These are phyloP conservation scores for Odobenus rosmarus DNA, from an alignment of 2,113 vertebrate genomes.

Conservation along the genomic window DNA sequence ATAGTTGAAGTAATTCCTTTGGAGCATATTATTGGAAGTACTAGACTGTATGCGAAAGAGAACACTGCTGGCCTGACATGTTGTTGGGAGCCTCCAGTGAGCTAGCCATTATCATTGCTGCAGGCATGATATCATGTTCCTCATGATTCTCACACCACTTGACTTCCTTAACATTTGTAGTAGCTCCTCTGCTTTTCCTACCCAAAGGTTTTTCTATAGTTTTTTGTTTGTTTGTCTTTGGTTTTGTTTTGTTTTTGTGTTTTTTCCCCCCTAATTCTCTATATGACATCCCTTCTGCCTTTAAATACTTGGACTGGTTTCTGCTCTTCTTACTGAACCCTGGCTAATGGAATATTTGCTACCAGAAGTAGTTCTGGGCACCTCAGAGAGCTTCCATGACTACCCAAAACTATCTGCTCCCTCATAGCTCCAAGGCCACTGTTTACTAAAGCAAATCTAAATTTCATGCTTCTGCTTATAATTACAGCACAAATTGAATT, in stretches of 20 bases:
- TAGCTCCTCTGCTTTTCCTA: neutral
- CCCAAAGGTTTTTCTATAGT: neutral
- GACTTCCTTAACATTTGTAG: too few relatives aligned
- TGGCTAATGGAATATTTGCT: neutral
- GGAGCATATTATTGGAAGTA: neutral
- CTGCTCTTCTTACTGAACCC: neutral
- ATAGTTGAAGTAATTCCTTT: neutral
- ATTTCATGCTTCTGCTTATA: neutral
- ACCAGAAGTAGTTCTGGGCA: neutral
- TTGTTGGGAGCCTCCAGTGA: neutral
- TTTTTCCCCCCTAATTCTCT: neutral
- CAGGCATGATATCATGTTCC: neutral
- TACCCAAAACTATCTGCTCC: neutral
- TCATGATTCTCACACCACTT: neutral
- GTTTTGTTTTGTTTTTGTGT: too few relatives aligned
- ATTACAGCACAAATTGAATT: neutral
- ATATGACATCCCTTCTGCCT: neutral
- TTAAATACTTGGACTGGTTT: neutral
- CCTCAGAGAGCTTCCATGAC: neutral
- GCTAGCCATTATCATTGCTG: rapidly evolving
- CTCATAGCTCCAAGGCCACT: neutral
- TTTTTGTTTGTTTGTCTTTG: neutral
- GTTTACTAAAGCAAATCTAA: neutral
- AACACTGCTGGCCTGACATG: neutral
- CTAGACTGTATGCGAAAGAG: neutral